Evolutionary conservation across 2,888 invertebrate species (phyloP).

Genomic region (Hypselothyrea guttata): DNA sequence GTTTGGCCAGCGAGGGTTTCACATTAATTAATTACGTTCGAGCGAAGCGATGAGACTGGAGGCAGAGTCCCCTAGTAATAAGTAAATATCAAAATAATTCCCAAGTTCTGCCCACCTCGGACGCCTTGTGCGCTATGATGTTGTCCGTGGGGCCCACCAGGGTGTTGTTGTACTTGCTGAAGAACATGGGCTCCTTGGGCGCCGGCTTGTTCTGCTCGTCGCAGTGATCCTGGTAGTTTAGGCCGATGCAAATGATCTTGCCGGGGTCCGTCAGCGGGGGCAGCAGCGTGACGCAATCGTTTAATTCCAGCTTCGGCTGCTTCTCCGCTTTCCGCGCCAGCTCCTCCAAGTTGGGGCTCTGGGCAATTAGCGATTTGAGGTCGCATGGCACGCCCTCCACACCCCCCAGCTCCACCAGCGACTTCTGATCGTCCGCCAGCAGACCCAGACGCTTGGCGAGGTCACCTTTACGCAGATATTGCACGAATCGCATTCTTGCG

Average conservation of each 20-base stretch:
- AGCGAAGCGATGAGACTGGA: too few species aligned
- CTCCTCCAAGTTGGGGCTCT: slow-evolving; percentile 76
- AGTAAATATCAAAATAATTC: too few species aligned
- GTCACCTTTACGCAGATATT: slow-evolving; percentile 84
- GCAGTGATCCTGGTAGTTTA: slow-evolving; percentile 94
- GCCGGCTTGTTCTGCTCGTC: slow-evolving; percentile 89
- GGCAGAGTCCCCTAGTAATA: too few species aligned
- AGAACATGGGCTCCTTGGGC: slow-evolving; percentile 92
- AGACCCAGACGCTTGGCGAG: slow-evolving; percentile 86
- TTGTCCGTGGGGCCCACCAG: slow-evolving; percentile 89
- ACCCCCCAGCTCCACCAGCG: slow-evolving; percentile 85
- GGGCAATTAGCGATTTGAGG: slow-evolving; percentile 81
- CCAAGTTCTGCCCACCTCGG: too few species aligned
- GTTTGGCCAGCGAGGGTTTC: too few species aligned
- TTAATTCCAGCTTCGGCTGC: slow-evolving; percentile 39
- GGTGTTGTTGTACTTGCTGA: slow-evolving; percentile 92
- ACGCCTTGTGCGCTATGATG: slow-evolving; percentile 86
- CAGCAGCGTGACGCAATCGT: slow-evolving; percentile 75
- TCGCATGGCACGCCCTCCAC: slow-evolving; percentile 79
- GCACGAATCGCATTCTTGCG: slow-evolving; percentile 85
- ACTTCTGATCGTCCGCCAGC: slow-evolving; percentile 85
- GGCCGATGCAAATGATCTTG: slow-evolving; percentile 92
- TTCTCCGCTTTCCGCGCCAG: slow-evolving; percentile 60
- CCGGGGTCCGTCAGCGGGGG: slow-evolving; percentile 91
- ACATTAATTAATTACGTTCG: too few species aligned